phyloP scores from a whole-genome alignment of 2,888 invertebrate species.

The Dicroscelio sp. region DNA sequence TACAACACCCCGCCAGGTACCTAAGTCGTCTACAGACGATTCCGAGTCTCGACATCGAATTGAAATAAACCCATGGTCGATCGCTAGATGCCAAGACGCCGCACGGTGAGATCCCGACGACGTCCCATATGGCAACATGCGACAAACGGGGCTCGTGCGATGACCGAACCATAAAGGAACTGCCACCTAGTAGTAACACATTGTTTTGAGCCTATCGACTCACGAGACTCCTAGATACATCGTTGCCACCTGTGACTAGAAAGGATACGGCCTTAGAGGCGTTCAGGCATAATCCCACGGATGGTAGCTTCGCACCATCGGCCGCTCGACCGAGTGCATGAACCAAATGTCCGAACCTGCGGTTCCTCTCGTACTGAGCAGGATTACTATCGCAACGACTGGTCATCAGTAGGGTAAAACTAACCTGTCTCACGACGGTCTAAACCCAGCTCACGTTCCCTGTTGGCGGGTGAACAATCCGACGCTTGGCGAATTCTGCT shows the following conservation, averaged over 20 bases:
- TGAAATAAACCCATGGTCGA: slow-evolving; percentile 91
- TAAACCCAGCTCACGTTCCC: slow-evolving; percentile 94
- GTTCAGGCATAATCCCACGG: slow-evolving; percentile 93
- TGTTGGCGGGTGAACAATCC: slow-evolving; percentile 94
- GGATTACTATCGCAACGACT: slow-evolving; percentile 92
- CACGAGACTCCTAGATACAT: slow-evolving; percentile 91
- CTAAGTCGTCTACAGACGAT: slow-evolving; percentile 91
- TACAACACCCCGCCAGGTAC: slow-evolving; percentile 92
- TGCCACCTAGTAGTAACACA: slow-evolving; percentile 66
- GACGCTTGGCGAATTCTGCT: slow-evolving; percentile 94
- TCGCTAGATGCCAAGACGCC: slow-evolving; percentile 89
- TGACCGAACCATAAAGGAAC: slow-evolving; percentile 32
- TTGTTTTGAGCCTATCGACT: slow-evolving; percentile 91
- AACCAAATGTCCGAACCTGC: slow-evolving; percentile 93
- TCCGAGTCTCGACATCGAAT: slow-evolving; percentile 92
- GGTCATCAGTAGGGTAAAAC: slow-evolving; percentile 92
- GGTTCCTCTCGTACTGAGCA: slow-evolving; percentile 92
- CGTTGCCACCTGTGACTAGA: slow-evolving; percentile 92
- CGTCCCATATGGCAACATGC: slow-evolving; percentile 84
- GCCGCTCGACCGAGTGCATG: slow-evolving; percentile 93
- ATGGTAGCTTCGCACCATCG: slow-evolving; percentile 93
- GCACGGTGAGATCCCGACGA: slow-evolving; percentile 88
- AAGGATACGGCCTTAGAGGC: slow-evolving; percentile 93
- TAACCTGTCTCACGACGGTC: slow-evolving; percentile 93
- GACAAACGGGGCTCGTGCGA: slow-evolving; percentile 87